These are phyloP conservation scores for Spatulosminthurus flaviceps DNA, from an alignment of 2,888 invertebrate genomes.

Conservation along the genomic window DNA sequence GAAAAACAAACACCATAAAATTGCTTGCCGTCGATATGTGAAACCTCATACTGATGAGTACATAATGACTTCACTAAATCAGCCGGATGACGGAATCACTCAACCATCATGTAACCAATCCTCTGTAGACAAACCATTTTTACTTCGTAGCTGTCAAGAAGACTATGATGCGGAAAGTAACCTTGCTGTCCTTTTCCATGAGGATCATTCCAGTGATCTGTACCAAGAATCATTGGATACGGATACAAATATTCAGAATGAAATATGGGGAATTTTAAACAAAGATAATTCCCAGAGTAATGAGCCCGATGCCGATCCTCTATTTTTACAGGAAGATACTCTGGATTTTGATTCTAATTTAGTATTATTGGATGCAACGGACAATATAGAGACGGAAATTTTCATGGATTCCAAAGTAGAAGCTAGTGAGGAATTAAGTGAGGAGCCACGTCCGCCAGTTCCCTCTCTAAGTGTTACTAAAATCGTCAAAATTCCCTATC, in stretches of 20 bases:
- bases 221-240: background rate
- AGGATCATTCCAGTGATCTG: background rate
- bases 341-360: constrained; percentile 13
- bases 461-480: background rate
- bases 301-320: background rate
- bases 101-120: background rate
- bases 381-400: background rate
- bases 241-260: constrained; percentile 5
- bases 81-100: background rate
- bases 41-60: background rate
- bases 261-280: background rate
- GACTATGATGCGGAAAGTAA: background rate
- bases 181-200: background rate
- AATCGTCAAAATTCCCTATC: background rate
- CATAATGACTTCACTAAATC: background rate
- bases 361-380: background rate
- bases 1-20: constrained; percentile 9
- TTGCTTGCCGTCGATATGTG: background rate
- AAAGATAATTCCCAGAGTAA: background rate
- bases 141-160: too few relatives aligned
- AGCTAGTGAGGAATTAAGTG: background rate
- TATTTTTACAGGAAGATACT: constrained; percentile 3
- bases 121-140: background rate
- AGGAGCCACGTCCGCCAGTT: too few relatives aligned
- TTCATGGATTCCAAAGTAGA: background rate